These are phyloP conservation scores for Pseudochirops corinnae DNA, from an alignment of 2,797 vertebrate species.

Conservation along the genomic window DNA sequence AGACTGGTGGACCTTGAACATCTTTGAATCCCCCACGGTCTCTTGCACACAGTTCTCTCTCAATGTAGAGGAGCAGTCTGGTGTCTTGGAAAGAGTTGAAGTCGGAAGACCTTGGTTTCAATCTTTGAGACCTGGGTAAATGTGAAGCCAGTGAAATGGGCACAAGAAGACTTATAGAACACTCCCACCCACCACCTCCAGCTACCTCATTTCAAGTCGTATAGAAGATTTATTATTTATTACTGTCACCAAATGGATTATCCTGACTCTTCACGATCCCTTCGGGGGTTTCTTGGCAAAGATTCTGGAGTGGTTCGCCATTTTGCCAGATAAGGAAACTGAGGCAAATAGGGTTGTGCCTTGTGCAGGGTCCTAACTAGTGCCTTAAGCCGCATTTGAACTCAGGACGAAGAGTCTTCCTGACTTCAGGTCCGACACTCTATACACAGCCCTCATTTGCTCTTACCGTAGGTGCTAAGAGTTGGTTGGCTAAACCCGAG, in stretches of 20 bases:
- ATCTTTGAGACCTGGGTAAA: background rate
- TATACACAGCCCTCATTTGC: background rate
- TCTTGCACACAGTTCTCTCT: background rate
- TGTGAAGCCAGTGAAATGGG: too few species aligned
- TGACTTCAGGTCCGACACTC: background rate
- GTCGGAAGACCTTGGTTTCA: background rate
- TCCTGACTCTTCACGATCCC: background rate
- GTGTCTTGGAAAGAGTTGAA: background rate
- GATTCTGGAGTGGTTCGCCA: background rate
- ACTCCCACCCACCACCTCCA: too few species aligned
- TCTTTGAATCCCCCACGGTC: background rate
- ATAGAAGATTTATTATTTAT: background rate
- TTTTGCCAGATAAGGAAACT: background rate
- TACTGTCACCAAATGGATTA: background rate
- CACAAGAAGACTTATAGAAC: too few species aligned
- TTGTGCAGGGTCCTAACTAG: background rate
- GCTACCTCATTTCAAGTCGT: background rate
- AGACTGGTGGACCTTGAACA: constrained; percentile 9
- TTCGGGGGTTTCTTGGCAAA: background rate
- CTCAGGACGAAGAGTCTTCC: background rate
- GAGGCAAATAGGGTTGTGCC: background rate
- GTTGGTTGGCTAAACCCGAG: background rate
- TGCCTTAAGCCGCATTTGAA: background rate
- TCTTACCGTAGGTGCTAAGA: background rate
- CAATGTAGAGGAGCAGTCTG: background rate